phyloP scores from a whole-genome alignment of 1,140 invertebrate species.

The Schmidtea mediterranea region DNA sequence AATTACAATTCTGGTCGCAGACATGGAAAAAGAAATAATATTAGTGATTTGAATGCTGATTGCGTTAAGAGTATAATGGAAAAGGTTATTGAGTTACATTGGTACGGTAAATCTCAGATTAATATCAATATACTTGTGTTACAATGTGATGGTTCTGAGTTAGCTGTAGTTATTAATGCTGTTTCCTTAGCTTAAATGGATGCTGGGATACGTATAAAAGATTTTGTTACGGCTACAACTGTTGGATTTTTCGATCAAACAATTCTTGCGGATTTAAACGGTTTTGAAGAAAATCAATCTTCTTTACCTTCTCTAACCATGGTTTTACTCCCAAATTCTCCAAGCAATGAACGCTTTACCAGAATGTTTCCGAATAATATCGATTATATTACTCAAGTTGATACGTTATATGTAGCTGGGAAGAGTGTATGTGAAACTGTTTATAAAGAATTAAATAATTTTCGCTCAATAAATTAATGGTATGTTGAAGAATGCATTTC shows the following conservation, averaged over 20 bases:
- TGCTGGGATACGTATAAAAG: constrained; percentile 74
- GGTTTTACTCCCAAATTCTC: constrained; percentile 41
- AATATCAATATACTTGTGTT: constrained; percentile 65
- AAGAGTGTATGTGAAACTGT: too few relatives aligned
- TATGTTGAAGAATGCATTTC: too few relatives aligned
- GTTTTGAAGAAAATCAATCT: constrained; percentile 10
- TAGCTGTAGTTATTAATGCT: constrained; percentile 60
- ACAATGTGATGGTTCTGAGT: constrained; percentile 67
- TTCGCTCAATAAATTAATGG: too few relatives aligned
- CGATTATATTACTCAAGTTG: too few relatives aligned
- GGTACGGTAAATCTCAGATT: constrained; percentile 74
- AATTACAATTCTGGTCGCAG: background rate
- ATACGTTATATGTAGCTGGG: too few relatives aligned
- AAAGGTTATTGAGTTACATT: constrained; percentile 55
- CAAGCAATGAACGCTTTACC: constrained; percentile 37
- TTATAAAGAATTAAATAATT: too few relatives aligned
- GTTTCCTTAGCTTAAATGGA: constrained; percentile 79
- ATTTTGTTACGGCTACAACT: constrained; percentile 38
- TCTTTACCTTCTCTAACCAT: constrained; percentile 40
- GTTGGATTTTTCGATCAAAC: constrained; percentile 40
- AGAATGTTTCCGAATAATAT: constrained; percentile 13
- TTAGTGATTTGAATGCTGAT: too few relatives aligned
- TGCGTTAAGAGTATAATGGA: constrained; percentile 49
- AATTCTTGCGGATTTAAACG: constrained; percentile 40
- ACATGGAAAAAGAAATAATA: background rate